Base-by-base conservation (phyloP, 2,888 invertebrate species). In the Eledone cirrhosa region DNA sequence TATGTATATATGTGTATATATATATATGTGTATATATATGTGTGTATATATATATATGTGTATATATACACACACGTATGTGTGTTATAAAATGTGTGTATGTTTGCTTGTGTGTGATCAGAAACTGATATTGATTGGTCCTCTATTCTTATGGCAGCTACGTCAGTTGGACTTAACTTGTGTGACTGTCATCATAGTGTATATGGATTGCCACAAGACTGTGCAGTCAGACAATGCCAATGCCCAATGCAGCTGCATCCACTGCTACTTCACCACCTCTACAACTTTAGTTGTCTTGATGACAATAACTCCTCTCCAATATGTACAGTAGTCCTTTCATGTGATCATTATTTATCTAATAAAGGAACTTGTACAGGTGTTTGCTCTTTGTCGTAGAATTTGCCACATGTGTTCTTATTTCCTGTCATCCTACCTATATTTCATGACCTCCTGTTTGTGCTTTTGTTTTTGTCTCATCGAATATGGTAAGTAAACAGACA, bases 301-400 rank as follows among this genome's bases (percentile, higher is more conserved):
- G 80, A 81, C 78, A 79, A 79, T 78, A 78, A 59, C 72, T 77
- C 78, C 82, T 82, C 83, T 81, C 83, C 41, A 83, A 84, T 84
- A 83, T 86, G 86, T 86, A 86, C 84, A 84, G 86, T 86, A 87
- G 86, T 86, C 87, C 86, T 85, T 85, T 83, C 84, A 86, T 87
- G 87, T 87, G 86, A 87, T 87, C 86, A 87, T 86, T 87, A 87
- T 87, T 87, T 87, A 87, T 87, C 87, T 86, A 87, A 86, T 87
- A 87, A 87, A 87, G 84, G 78, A 80, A 82, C 82, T 81, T 84
- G 84, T 78, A 67, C 77, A 80, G 80, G 78, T 80, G 31, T 29
- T 41, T 72, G 72, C 33, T 72, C 41, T 72, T 69, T 41, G 41
- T 41, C 41, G 41, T 41, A 41, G 41, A 41, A 41, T 41, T 41